Conservation (phyloP, 2,113 vertebrate species). For the Sialia sialis region DNA sequence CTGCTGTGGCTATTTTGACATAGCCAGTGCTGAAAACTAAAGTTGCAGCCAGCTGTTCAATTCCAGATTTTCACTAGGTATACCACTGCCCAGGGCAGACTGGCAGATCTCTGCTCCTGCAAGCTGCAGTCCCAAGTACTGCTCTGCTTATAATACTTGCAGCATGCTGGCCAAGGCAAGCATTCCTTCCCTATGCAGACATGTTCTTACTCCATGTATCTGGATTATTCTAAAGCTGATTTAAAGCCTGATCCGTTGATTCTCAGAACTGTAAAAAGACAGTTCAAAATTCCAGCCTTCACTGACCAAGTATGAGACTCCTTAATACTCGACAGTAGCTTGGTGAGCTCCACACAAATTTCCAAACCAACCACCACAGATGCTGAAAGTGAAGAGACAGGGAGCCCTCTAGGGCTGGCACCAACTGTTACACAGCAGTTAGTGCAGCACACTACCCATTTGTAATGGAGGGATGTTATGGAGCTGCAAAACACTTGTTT, state of each 20-base stretch:
- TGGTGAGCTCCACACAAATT: background rate
- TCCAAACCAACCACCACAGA: background rate
- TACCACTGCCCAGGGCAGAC: background rate
- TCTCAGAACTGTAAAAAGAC: background rate
- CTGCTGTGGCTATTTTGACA: background rate
- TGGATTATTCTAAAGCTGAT: background rate
- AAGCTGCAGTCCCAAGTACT: background rate
- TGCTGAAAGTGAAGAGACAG: background rate
- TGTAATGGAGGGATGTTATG: background rate
- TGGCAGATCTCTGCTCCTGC: background rate
- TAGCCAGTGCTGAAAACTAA: background rate
- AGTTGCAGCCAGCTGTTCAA: background rate
- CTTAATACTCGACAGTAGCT: rapidly evolving
- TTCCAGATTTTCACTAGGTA: background rate
- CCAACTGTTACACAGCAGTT: background rate
- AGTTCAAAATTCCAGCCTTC: background rate
- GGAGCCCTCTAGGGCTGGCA: background rate
- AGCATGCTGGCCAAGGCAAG: background rate
- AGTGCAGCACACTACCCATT: background rate
- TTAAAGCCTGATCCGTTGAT: background rate
- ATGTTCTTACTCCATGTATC: background rate
- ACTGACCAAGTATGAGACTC: background rate
- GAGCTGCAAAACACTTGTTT: background rate
- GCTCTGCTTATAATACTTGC: background rate
- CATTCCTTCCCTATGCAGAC: background rate